Evolutionary conservation across 2,888 invertebrate species (phyloP), one percentile per base, ranked within the genome.

Genomic region (Limulus polyphemus): DNA sequence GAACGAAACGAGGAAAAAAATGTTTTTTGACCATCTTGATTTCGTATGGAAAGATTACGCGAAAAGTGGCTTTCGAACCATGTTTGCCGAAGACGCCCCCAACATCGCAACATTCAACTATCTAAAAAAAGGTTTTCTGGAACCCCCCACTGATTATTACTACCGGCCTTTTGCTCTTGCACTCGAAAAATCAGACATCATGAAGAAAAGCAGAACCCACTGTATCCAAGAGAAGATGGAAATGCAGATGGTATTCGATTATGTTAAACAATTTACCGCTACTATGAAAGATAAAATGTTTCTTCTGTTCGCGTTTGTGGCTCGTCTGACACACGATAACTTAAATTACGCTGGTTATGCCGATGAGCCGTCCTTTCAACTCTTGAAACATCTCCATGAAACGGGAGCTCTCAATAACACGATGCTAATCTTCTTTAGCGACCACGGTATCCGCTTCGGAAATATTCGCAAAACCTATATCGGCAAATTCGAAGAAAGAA

Each of bases 401-500:
- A 74, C 78, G 2, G 79, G 80, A 1, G 77, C 82, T 60, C 77
- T 89, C 60, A 81, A 87, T 59, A 80, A 83, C 47, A 88, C 89
- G 0, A 80, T 84, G 71, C 60, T 91, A 59, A 75, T 90, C 11
- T 73, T 81, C 55, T 79, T 92, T 79, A 92, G 92, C 75, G 94
- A 94, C 74, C 94, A 94, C 73, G 94, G 94, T 0, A 84, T 91
- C 63, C 79, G 93, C 65, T 92, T 88, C 85, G 93, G 92, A 2
- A 81, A 81, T 10, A 90, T 91, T 69, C 81, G 91, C 11, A 80
- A 81, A 69, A 92, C 92, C 0, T 88, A 87, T 75, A 73, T 77
- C n/a, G 78, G 78, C 0, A 74, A 75, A 61, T 70, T 75, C 17
- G 77, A 77, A 63, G 76, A 76, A 61, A 68, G 77, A 48, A 71